Evolutionary conservation across 1,140 invertebrate species (phyloP), one percentile per base, ranked within the genome.

Genomic region (Geopemphigus sp.): DNA sequence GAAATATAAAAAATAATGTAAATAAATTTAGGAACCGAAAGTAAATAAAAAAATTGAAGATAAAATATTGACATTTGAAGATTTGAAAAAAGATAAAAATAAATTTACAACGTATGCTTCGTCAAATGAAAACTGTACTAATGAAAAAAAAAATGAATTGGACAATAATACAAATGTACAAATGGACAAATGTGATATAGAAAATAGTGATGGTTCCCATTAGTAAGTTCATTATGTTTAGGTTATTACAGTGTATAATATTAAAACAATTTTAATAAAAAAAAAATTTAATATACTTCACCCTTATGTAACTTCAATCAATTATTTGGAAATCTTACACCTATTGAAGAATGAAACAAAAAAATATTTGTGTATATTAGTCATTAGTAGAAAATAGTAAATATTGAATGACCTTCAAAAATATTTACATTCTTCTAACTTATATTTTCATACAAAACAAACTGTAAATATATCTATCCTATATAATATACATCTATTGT

Each of bases 21-120:
- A 70, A 53, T 19, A 24, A 70, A 29, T 63, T 53, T n/a, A 72
- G 68, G 68, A 72, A 29, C 54, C 47, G n/a, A 54, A 54, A 17
- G 24, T 50, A n/a, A 72, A 29, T 12, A 53, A 72, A 1, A 5
- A 50, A 26, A 24, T 53, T 12, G 24, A 70, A 70, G 24, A 53
- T 11, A 19, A 70, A 70, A n/a, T 70, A 29, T 29, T 26, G 6
- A 19, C 45, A 10, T 70, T 70, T 53, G 66, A 70, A 70, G 66
- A 70, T 53, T 19, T 22, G 24, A 53, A 70, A 53, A 53, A 53
- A 70, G 47, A 70, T 26, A 29, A 50, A 53, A 54, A 19, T 2
- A 1, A n/a, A 22, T 54, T 6, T 54, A 10, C 45, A 50, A 24
- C 50, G 17, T 50, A 10, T 53, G 29, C 24, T 54, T 8, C 26